A percentile compares a stretch with the other conserved stretches of the same genome.
These are phyloP conservation scores for Eleutherodactylus coqui DNA, from an alignment of 2,797 vertebrate genomes.

Conservation along the genomic window DNA sequence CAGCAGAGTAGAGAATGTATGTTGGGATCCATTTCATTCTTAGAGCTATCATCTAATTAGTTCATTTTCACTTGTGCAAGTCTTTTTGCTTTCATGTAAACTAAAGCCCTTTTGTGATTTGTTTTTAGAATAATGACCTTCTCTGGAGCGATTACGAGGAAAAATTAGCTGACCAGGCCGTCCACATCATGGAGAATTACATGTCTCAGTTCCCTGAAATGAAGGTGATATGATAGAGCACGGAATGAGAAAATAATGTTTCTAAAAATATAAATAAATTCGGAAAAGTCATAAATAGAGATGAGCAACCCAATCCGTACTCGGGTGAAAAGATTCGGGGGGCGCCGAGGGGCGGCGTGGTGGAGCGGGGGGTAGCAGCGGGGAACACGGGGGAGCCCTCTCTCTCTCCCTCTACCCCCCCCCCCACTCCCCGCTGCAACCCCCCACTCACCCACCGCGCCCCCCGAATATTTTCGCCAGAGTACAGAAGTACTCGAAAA, in stretches of 20 bases:
- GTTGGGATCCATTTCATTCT: not conserved
- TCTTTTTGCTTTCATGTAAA: not conserved
- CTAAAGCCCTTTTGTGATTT: not conserved
- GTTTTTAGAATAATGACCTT: conserved; percentile 87
- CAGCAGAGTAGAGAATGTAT: not conserved
- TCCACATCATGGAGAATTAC: conserved; percentile 91
- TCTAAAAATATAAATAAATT: not conserved
- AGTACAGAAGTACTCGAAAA: no score
- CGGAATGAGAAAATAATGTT: not conserved
- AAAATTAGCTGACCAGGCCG: conserved; percentile 87
- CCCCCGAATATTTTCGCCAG: no score
- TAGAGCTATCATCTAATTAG: not conserved
- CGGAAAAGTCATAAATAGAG: not conserved
- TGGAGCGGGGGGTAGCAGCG: no score
- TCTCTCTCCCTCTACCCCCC: no score
- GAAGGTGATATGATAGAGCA: conserved; percentile 75
- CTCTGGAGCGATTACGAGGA: conserved; percentile 95
- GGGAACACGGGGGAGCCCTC: no score
- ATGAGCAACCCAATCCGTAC: no score
- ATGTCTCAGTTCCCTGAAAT: conserved; percentile 89
- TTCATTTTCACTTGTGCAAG: not conserved
- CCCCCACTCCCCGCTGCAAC: no score
- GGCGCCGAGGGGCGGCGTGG: no score
- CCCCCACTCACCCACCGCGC: no score
- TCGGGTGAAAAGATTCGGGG: no score